A percentile compares a stretch with the other conserved stretches of the same genome.
These are phyloP conservation scores for Yoshiicerus persimilis DNA, from an alignment of 1,140 invertebrate species.

Conservation along the genomic window DNA sequence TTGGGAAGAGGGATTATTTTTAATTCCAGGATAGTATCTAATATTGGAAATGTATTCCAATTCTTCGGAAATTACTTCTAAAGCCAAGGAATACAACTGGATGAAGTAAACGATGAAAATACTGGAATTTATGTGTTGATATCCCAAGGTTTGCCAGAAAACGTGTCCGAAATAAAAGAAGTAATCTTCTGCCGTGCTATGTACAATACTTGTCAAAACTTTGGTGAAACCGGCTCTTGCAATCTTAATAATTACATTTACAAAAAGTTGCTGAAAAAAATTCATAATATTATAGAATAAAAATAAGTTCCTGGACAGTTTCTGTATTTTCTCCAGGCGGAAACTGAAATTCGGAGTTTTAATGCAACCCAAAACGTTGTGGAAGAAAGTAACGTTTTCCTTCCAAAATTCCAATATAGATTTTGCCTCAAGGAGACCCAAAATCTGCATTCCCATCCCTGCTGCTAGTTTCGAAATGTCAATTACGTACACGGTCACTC, in stretches of 20 bases:
- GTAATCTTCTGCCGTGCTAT: background rate
- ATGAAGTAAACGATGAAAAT: background rate
- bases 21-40: too few species aligned
- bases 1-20: too few species aligned
- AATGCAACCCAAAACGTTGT: background rate
- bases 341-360: background rate
- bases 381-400: background rate
- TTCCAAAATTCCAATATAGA: background rate
- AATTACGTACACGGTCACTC: background rate
- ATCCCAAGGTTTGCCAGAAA: background rate
- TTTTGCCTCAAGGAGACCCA: background rate
- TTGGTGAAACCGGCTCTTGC: background rate
- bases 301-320: background rate
- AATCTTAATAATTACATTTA: background rate
- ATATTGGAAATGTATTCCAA: background rate
- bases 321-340: background rate
- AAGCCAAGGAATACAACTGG: background rate
- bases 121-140: background rate
- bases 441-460: background rate
- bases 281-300: background rate
- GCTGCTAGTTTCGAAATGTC: background rate
- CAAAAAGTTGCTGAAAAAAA: background rate
- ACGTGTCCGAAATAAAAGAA: background rate
- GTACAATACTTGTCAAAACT: background rate
- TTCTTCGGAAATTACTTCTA: background rate